A percentile compares a stretch with the other conserved stretches of the same genome.
Evolutionary conservation across 2,888 invertebrate genomes (phyloP).

Genomic region (Drosophila borborema): DNA sequence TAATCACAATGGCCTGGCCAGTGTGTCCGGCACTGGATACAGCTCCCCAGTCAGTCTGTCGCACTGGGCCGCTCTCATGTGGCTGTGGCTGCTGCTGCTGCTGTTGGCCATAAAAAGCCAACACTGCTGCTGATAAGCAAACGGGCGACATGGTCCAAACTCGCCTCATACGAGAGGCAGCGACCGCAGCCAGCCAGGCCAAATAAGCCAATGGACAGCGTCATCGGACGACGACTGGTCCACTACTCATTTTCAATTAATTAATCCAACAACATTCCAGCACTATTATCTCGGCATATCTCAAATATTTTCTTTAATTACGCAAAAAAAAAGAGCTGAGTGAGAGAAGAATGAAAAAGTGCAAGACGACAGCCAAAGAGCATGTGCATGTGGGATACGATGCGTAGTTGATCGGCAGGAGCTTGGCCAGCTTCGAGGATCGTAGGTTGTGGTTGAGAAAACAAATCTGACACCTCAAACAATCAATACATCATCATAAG

Average conservation of each 20-base stretch:
- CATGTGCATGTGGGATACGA: constrained; percentile 32
- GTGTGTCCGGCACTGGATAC: constrained; percentile 21
- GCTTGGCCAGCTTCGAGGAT: constrained; percentile 11
- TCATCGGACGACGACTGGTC: constrained; percentile 46
- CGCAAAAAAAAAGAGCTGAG: constrained; percentile 52
- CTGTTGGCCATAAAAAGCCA: constrained; percentile 76
- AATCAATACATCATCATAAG: constrained; percentile 81
- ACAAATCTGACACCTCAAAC: constrained; percentile 80
- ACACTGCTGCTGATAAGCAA: constrained; percentile 76
- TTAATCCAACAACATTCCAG: constrained; percentile 81
- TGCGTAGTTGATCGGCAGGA: constrained; percentile 18
- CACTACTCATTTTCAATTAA: constrained; percentile 80
- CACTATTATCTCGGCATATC: constrained; percentile 81
- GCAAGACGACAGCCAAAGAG: constrained; percentile 30
- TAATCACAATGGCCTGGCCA: constrained; percentile 70
- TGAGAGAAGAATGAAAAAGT: constrained; percentile 16
- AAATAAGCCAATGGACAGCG: constrained; percentile 58
- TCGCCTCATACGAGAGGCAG: constrained; percentile 25
- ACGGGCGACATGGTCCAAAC: constrained; percentile 68
- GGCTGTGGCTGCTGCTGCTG: constrained; percentile 42
- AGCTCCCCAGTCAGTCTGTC: constrained; percentile 32
- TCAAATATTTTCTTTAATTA: constrained; percentile 81
- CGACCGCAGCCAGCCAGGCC: constrained; percentile 39
- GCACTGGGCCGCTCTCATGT: constrained; percentile 48
- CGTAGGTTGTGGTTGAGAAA: constrained; percentile 55